These are phyloP conservation scores for Baronia brevicornis DNA, from an alignment of 2,888 invertebrate genomes.

Conservation along the genomic window DNA sequence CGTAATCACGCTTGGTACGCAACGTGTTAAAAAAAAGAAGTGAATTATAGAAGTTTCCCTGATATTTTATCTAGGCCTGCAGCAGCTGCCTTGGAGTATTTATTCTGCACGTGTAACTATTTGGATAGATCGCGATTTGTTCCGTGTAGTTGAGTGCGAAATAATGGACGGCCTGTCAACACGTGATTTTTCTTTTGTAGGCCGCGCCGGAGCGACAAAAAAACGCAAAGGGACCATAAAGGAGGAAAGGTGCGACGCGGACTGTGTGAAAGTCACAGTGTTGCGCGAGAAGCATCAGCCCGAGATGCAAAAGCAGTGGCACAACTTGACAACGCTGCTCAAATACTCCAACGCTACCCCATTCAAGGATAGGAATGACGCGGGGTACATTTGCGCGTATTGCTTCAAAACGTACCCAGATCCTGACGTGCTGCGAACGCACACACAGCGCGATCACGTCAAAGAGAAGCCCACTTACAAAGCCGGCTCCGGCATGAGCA, in stretches of 20 bases:
- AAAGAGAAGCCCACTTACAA: conserved; percentile 59
- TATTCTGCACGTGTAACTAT: conserved; percentile 6
- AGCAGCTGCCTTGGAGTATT: neutral
- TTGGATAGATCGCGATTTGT: conserved; percentile 5
- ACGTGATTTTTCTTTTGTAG: conserved; percentile 70
- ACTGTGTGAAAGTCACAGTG: conserved; percentile 31
- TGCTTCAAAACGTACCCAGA: conserved; percentile 59
- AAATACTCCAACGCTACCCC: conserved; percentile 61
- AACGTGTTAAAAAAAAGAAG: neutral
- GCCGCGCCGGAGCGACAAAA: conserved; percentile 54
- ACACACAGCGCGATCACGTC: conserved; percentile 50
- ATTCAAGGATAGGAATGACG: conserved; percentile 61
- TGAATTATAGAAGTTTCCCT: no score
- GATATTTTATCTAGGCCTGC: no score
- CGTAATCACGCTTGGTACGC: no score
- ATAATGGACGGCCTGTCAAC: conserved; percentile 47
- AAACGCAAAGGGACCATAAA: conserved; percentile 47
- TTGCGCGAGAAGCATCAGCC: conserved; percentile 46
- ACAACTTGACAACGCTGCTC: conserved; percentile 56
- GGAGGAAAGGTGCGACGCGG: conserved; percentile 36
- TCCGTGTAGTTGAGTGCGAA: conserved; percentile 15
- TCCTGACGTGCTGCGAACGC: conserved; percentile 40
- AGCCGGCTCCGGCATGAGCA: conserved; percentile 52
- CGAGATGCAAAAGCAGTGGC: conserved; percentile 66
- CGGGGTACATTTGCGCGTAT: conserved; percentile 62